A percentile compares a stretch with the other conserved stretches of the same genome.
Evolutionary conservation across 2,888 invertebrate genomes (phyloP).

Genomic region (Meghimatium bilineatum): DNA sequence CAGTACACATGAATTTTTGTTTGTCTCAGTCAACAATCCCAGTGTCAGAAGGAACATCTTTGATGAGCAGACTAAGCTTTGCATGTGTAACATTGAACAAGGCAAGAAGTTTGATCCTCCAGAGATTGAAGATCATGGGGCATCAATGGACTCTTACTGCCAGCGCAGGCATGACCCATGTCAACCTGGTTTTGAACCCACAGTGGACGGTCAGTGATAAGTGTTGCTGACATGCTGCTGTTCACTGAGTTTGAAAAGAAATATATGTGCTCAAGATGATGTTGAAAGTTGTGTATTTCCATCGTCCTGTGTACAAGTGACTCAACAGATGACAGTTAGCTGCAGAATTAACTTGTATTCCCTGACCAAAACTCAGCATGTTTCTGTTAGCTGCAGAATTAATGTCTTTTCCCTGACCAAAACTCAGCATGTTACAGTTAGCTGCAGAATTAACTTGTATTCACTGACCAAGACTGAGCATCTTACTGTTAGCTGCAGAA

Average conservation of each 20-base stretch:
- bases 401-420: too few species aligned
- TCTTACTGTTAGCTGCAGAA: too few species aligned
- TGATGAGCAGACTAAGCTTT: conserved; percentile 14
- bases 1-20: background rate
- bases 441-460: too few species aligned
- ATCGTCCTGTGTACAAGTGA: background rate
- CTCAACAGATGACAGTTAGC: background rate
- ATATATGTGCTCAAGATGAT: background rate
- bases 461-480: too few species aligned
- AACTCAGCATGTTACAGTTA: too few species aligned
- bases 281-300: background rate
- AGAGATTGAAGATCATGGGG: background rate
- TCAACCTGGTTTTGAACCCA: conserved; percentile 26
- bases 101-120: conserved; percentile 22
- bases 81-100: conserved; percentile 41
- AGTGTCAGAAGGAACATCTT: background rate
- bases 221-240: too few species aligned
- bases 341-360: too few species aligned
- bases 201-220: conserved; percentile 33
- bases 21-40: background rate
- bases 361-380: too few species aligned
- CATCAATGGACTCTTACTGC: conserved; percentile 21
- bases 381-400: too few species aligned
- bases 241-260: background rate
- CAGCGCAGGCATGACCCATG: conserved; percentile 14